Percentiles rank a stretch among this genome's conserved stretches.
phyloP scores from a whole-genome alignment of 1,140 invertebrate species.

The Melipona quadrifasciata region DNA sequence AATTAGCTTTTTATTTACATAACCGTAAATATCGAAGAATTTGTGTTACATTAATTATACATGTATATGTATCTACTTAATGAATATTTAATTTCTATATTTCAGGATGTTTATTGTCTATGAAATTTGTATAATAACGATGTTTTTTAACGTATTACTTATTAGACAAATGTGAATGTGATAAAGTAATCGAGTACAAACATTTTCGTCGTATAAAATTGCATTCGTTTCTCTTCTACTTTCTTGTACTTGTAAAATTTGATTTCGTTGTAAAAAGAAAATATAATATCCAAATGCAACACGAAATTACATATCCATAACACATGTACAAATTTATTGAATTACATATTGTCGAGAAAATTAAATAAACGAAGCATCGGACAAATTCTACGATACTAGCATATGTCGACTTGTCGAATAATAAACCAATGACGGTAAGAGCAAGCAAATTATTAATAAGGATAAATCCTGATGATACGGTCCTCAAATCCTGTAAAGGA shows the following conservation, averaged over 20 bases:
- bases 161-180: background rate
- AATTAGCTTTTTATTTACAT: background rate
- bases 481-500: background rate
- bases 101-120: background rate
- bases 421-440: constrained; percentile 86
- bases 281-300: constrained; percentile 60
- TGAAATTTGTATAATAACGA: background rate
- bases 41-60: too few relatives aligned
- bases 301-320: constrained; percentile 51
- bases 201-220: background rate
- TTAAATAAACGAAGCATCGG: constrained; percentile 77
- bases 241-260: background rate
- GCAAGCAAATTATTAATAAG: constrained; percentile 86
- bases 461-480: constrained; percentile 83
- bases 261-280: constrained; percentile 45
- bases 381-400: constrained; percentile 82
- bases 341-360: background rate
- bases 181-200: background rate
- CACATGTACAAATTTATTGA: constrained; percentile 39
- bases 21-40: too few relatives aligned
- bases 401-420: constrained; percentile 84
- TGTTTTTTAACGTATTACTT: background rate
- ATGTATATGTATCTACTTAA: background rate
- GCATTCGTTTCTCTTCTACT: background rate
- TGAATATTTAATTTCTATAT: background rate